Base-by-base conservation (phyloP, 2,797 vertebrate genomes). In the Acanthiza pusilla region DNA sequence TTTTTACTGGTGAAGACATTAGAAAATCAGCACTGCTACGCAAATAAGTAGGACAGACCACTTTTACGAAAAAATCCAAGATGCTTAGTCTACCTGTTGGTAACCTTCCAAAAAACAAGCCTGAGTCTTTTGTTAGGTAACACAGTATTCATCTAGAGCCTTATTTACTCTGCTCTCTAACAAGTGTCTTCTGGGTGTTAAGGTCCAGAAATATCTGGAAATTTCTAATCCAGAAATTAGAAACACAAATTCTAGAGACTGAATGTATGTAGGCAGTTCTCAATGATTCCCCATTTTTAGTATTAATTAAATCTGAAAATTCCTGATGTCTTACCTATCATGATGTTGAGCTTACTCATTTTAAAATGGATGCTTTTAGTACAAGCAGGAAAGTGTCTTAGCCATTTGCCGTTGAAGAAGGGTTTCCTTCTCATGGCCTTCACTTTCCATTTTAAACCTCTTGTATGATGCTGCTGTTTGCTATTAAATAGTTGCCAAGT, bases 171-270 rank as follows among this genome's bases (percentile, higher is more conserved):
- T 95, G 81, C 79, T 91, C 21, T 71, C 83, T 72, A 85, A 61
- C 27, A 45, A 87, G 47, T 74, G 51, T 55, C 88, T 95, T 93
- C 84, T 92, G 54, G 78, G 42, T 85, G 77, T 92, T 57, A 95
- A 95, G 75, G 22, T 94, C 79, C 77, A 95, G 60, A 93, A 94
- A 80, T 91, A 23, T 74, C 85, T n/a, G n/a, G n/a, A n/a, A n/a
- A n/a, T n/a, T n/a, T n/a, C n/a, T n/a, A n/a, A n/a, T n/a, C n/a
- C 50, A 23, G 88, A 96, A 91, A 81, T 60, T 74, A 68, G 68
- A 91, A 72, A 45, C 75, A 83, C 18, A 57, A 76, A 75, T 85
- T 72, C 81, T 79, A 70, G 58, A 74, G 27, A 57, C 54, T 79
- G 57, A 72, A 55, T 15, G 1, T 45, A n/a, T 62, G 38, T 51